Evolutionary conservation across 2,113 vertebrate genomes (phyloP), one percentile per base, ranked within the genome.

Genomic region (Pluvianellus socialis): DNA sequence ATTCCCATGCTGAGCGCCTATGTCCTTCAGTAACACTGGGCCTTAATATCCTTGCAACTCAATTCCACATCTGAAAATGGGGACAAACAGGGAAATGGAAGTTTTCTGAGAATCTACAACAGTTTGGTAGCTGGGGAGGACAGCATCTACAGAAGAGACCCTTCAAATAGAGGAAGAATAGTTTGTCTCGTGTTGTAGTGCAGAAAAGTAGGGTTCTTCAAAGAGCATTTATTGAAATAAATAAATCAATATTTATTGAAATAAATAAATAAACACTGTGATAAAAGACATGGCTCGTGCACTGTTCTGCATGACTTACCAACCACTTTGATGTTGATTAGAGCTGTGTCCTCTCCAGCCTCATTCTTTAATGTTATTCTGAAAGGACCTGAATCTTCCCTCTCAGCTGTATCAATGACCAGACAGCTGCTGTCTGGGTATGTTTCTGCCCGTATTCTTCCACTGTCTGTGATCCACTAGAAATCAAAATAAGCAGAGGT

Each of bases 361-460:
- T 99, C 99, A 30, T 99, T 99, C 97, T 99, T 99, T 67, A 99
- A 97, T 18, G 98, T 98, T 66, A 99, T 99, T 92, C 99, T 98
- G 95, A 99, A 99, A 96, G 98, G 97, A 17, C 99, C 99, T 0
- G 98, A 98, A 92, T 99, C 99, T 0, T 99, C 99, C 72, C 98
- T 98, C 96, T 99, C 99, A 28, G 99, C 99, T 47, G 98, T 23
- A 5, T 99, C 99, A 88, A 99, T 99, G 47, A 99, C 99, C 95
- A 99, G 97, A 33, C 98, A 99, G 73, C 99, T 99, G 84, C 99
- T 99, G 92, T 99, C 99, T 5, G 99, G 96, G 22, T 99, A 99
- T 0, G 98, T 98, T 93, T 99, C 99, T 88, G 99, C 98, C 22
- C 98, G 98, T 82, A 99, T 98, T 42, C 99, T 98, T 66, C 98